These are phyloP conservation scores for Paratilapia polleni DNA, from an alignment of 2,113 vertebrate genomes.

Conservation along the genomic window DNA sequence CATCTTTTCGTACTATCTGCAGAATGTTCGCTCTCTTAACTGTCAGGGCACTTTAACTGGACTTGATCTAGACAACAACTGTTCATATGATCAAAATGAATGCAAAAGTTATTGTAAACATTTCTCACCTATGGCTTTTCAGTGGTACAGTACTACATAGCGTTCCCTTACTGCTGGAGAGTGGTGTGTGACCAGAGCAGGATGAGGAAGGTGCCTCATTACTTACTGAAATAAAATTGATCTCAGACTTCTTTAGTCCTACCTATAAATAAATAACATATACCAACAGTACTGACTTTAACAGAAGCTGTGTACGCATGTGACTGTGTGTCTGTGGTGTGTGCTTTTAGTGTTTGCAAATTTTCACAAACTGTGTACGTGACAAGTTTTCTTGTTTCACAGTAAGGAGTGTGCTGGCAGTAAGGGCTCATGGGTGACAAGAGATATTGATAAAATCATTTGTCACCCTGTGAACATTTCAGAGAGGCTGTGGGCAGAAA, in stretches of 20 bases:
- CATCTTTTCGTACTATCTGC: not conserved
- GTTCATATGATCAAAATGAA: not conserved
- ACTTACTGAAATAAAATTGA: slow-evolving; percentile 1
- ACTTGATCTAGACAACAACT: too few relatives aligned
- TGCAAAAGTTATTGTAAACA: not conserved
- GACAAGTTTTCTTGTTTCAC: slow-evolving; percentile 47
- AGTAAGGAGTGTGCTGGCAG: slow-evolving; percentile 7
- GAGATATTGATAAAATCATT: slow-evolving; percentile 60
- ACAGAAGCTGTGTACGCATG: not conserved
- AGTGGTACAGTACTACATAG: not conserved
- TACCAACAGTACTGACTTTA: not conserved
- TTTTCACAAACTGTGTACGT: slow-evolving; percentile 28
- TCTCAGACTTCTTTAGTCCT: not conserved
- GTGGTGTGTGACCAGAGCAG: slow-evolving; percentile 22
- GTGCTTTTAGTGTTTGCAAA: slow-evolving; percentile 29
- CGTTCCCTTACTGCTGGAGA: not conserved
- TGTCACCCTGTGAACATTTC: slow-evolving; percentile 41
- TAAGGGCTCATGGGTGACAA: slow-evolving; percentile 42
- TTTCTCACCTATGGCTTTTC: not conserved
- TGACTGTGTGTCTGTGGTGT: not conserved
- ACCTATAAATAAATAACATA: not conserved
- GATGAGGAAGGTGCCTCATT: slow-evolving; percentile 29
- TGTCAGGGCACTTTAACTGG: too few relatives aligned
- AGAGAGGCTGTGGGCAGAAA: slow-evolving; percentile 54
- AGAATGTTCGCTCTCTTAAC: too few relatives aligned